A percentile compares a stretch with the other conserved stretches of the same genome.
phyloP scores from a whole-genome alignment of 2,797 vertebrate genomes.

The Sebastes umbrosus region DNA sequence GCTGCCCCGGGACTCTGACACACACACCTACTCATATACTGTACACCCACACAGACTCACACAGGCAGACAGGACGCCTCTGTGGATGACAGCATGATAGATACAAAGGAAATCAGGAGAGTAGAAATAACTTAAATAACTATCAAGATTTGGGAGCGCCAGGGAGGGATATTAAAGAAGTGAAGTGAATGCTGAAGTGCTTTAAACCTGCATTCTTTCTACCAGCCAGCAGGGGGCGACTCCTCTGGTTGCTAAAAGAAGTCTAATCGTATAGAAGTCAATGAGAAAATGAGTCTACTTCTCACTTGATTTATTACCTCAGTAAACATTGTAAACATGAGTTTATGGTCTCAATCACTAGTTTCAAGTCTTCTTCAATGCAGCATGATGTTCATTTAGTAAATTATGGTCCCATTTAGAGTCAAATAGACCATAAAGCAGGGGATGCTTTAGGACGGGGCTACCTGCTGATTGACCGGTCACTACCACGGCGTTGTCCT shows the following conservation, averaged over 20 bases:
- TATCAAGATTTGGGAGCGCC: not conserved
- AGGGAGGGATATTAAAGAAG: not conserved
- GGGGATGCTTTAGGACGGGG: too few relatives aligned
- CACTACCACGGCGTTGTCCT: fast-evolving
- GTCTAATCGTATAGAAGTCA: too few relatives aligned
- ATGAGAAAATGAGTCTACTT: too few relatives aligned
- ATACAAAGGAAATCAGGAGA: not conserved
- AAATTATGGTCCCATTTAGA: too few relatives aligned
- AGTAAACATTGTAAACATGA: too few relatives aligned
- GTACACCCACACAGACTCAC: not conserved
- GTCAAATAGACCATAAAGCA: too few relatives aligned
- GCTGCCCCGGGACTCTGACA: conserved; percentile 51
- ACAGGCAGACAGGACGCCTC: not conserved
- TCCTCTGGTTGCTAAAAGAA: too few relatives aligned
- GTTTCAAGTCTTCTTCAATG: too few relatives aligned
- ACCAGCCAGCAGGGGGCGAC: too few relatives aligned
- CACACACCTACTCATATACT: conserved; percentile 2
- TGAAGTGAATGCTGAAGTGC: not conserved
- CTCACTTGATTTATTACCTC: too few relatives aligned
- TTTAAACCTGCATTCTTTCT: not conserved
- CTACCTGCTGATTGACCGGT: too few relatives aligned
- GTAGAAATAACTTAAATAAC: not conserved
- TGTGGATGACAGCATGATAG: not conserved
- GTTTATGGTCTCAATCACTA: fast-evolving
- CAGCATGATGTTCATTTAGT: too few relatives aligned